Base-by-base conservation (phyloP, 2,113 vertebrate genomes). In the Prunella himalayana region DNA sequence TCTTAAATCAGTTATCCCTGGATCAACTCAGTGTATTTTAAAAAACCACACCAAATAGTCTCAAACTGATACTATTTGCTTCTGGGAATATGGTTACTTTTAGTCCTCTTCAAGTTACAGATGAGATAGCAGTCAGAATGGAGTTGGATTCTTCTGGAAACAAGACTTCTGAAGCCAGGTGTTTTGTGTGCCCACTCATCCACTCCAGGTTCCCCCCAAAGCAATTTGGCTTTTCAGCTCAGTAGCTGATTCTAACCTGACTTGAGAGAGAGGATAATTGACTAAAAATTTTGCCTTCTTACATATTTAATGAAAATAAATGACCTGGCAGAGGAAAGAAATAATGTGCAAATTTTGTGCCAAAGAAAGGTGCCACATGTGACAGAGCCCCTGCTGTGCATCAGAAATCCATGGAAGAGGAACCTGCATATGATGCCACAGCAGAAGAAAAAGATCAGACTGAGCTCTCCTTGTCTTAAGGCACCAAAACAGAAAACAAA, bases 261-360 rank as follows among this genome's bases (percentile, higher is more conserved):
- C 21, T 68, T 41, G 30, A 85, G 44, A 88, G 39, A 66, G 31
- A 47, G 10, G 6, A 15, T 9, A 82, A 85, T 7, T 69, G 44
- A 61, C 21, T 25, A 76, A 47, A 93, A 93, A 18, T 5, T 31
- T 45, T 63, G 27, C 23, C 24, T 92, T 66, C 47, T 54, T 42
- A 37, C 42, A 42, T 73, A 66, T 57, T 84, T 83, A 61, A 81
- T 83, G 59, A 83, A 96, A 95, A 86, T 22, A 82, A 81, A 68
- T 37, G 28, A 69, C 49, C 27, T 28, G 45, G 31, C 22, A 90
- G 25, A 21, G 20, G 47, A 84, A 91, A 81, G 51, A 84, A 86
- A 78, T 56, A 22, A 23, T 4, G 28, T 18, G 37, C 23, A 78
- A 85, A 71, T n/a, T 60, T 30, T 39, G 19, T n/a, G 39, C 59